Base-by-base conservation (phyloP, 2,113 vertebrate genomes). In the Myotis brandtii region DNA sequence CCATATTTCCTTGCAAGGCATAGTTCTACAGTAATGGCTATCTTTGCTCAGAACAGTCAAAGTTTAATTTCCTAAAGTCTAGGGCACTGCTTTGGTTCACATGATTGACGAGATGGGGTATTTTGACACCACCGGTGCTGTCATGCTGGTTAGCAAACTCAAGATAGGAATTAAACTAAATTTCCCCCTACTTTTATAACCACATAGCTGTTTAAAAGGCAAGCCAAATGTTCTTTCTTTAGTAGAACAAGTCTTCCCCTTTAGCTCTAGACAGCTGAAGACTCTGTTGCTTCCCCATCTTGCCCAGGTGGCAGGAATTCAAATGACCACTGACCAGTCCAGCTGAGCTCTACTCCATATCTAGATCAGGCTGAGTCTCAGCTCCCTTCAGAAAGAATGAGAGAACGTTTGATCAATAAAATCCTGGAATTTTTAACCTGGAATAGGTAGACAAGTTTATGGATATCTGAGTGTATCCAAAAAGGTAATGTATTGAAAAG, bases 1-100 rank as follows among this genome's bases (percentile, higher is more conserved):
- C 48, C 34, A 23, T 25, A 75, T 93, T 92, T 96, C 40, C 23
- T 97, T 94, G 67, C 76, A 93, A 86, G 80, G 23, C 64, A 52
- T n/a, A 52, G 37, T 52, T 62, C 62, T 50, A 37, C 11, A 34
- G 50, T 79, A 82, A 56, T 43, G 14, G 40, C 59, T 88, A 0
- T 85, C 75, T 77, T 91, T 81, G 59, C 18, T 52, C 14, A 67
- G 52, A 52, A 87, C 0, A 0, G 37, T 81, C 23, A 73, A 10
- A 40, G 56, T 43, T 87, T 79, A 67, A 72, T 89, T 93, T 94
- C 50, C 43, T 91, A 32, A 90, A 86, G 83, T 69, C 66, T 34
- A 69, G 66, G n/a, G 66, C 2, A 2, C 21, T 77, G 75, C 30
- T 79, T 67, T 46, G 43, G 46, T 34, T 86, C 48, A n/a, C 0